phyloP scores from a whole-genome alignment of 2,113 vertebrate genomes.

The Oreocharis arfaki region DNA sequence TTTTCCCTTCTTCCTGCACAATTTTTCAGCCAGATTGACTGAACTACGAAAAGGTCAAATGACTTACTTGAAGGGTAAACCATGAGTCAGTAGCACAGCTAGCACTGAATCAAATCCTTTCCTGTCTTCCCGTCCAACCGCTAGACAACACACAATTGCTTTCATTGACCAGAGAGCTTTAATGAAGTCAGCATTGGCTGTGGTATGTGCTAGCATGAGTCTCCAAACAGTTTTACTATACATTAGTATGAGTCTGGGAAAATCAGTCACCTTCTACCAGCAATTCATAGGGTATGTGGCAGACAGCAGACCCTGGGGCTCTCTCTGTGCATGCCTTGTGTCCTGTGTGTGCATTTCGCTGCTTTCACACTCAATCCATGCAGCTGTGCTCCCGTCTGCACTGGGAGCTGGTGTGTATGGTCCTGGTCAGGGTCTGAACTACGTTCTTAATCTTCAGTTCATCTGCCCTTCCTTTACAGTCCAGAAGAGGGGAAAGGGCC shows the following conservation, averaged over 20 bases:
- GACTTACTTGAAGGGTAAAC: constrained; percentile 55
- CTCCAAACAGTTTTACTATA: background rate
- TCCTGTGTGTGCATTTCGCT: background rate
- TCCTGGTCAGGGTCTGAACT: background rate
- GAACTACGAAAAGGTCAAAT: constrained; percentile 62
- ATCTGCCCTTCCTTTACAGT: background rate
- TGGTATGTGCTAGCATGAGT: background rate
- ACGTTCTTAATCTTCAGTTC: background rate
- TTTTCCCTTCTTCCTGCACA: constrained; percentile 38
- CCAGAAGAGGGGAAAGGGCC: background rate
- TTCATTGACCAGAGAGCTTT: constrained; percentile 15
- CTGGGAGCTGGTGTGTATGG: background rate
- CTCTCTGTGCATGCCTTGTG: background rate
- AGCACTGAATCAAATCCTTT: constrained; percentile 43
- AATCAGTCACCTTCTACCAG: background rate
- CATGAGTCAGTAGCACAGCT: constrained; percentile 59
- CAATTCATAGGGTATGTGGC: background rate
- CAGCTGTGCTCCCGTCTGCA: background rate
- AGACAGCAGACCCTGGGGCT: background rate
- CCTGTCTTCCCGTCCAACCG: constrained; percentile 18
- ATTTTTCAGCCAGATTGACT: constrained; percentile 55
- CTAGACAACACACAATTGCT: constrained; percentile 8
- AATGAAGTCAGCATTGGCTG: constrained; percentile 2
- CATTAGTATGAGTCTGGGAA: background rate
- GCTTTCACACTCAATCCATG: background rate